Conservation (phyloP, 92 coral and sea anemone genomes). For the Porites divaricata region DNA sequence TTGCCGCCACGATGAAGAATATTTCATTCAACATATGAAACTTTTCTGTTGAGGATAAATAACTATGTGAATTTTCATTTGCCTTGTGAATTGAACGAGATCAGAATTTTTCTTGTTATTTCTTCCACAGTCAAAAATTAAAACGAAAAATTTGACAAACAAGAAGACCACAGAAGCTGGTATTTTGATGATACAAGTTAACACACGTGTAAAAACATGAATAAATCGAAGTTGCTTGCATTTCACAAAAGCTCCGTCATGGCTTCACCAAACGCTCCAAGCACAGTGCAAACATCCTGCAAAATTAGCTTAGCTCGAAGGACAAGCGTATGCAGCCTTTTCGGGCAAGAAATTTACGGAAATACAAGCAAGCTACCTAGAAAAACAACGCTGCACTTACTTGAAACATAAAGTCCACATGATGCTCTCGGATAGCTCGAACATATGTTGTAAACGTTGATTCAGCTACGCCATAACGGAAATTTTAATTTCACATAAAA, state of each 20-base stretch:
- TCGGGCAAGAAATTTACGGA: constrained; percentile 6
- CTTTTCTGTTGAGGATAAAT: constrained; percentile 21
- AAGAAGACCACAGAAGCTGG: constrained; percentile 21
- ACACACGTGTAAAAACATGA: constrained; percentile 23
- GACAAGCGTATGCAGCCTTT: constrained; percentile 5
- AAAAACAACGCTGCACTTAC: constrained; percentile 28
- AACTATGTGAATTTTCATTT: constrained; percentile 22
- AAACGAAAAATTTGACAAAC: constrained; percentile 10
- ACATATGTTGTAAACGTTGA: not conserved
- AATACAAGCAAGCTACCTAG: constrained; percentile 33
- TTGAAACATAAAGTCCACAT: constrained; percentile 33
- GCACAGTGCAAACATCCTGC: constrained; percentile 40
- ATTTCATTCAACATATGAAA: constrained; percentile 14
- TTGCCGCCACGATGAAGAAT: constrained; percentile 14
- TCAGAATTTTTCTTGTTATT: constrained; percentile 12
- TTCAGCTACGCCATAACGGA: constrained; percentile 31
- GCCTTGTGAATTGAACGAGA: constrained; percentile 4
- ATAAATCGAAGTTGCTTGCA: constrained; percentile 41
- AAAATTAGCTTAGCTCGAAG: constrained; percentile 28
- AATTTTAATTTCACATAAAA: constrained; percentile 8
- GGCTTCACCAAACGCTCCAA: constrained; percentile 14
- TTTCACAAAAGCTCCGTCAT: constrained; percentile 11
- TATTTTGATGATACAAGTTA: constrained; percentile 29
- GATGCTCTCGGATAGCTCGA: not conserved
- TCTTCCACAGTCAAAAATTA: not conserved